Conservation (phyloP, 37 sponge, comb jelly and placozoan species). For the Halichondria panicea region DNA sequence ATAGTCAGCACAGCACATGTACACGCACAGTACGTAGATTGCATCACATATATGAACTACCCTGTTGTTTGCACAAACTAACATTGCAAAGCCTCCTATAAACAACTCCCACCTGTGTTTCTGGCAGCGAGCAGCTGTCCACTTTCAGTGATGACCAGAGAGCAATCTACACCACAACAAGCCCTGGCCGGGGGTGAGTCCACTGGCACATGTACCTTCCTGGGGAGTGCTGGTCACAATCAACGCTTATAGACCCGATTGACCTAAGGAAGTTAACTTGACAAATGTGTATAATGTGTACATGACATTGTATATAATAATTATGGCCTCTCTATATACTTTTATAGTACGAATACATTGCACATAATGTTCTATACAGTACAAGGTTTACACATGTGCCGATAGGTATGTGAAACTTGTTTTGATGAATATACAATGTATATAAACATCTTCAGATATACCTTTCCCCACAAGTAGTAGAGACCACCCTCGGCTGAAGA, state of each 20-base stretch:
- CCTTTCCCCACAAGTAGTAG: conserved; percentile 74
- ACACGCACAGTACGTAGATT: too few relatives aligned
- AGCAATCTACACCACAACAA: conserved; percentile 76
- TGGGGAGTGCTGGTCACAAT: conserved; percentile 2
- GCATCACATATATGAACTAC: too few relatives aligned
- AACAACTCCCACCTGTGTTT: conserved; percentile 77
- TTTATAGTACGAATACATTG: neutral
- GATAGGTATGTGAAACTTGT: too few relatives aligned
- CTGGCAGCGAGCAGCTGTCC: conserved; percentile 74
- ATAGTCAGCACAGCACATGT: too few relatives aligned
- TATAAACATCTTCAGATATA: too few relatives aligned
- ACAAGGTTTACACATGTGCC: neutral
- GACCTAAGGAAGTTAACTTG: conserved; percentile 52
- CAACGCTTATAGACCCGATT: conserved; percentile 50
- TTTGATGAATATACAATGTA: too few relatives aligned
- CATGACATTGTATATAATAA: too few relatives aligned
- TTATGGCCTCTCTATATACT: too few relatives aligned
- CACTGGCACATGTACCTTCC: conserved; percentile 25
- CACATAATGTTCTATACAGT: neutral
- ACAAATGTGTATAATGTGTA: too few relatives aligned
- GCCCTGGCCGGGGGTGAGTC: conserved; percentile 1
- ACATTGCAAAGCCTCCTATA: neutral
- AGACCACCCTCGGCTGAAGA: conserved; percentile 55
- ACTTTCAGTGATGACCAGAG: conserved; percentile 39
- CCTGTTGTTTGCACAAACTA: neutral